Evolutionary conservation across 1,140 invertebrate species (phyloP).

Genomic region (Rhynchophorus ferrugineus): DNA sequence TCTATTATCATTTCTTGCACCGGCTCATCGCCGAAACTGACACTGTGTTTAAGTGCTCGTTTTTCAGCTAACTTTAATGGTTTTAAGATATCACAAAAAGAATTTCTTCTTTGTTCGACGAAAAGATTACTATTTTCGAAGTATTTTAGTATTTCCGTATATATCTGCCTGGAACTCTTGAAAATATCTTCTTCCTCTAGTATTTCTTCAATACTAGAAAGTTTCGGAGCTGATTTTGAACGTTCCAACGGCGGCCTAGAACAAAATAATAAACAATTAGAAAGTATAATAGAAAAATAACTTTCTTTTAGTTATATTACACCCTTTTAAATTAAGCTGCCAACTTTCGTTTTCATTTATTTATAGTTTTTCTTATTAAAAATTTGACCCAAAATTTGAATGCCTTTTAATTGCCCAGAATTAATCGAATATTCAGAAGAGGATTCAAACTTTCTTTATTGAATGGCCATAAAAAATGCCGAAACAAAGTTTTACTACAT

Average conservation of each 20-base stretch:
- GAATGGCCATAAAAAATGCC: no score
- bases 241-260: conserved; percentile 80
- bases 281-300: no score
- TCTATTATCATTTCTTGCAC: not conserved
- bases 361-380: no score
- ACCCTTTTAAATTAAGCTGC: no score
- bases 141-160: conserved; percentile 30
- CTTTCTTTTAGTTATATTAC: no score
- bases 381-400: no score
- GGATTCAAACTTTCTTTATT: no score
- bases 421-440: no score
- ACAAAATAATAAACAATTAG: not conserved
- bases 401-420: no score
- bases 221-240: conserved; percentile 90
- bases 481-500: no score
- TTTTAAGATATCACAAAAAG: not conserved
- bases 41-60: not conserved
- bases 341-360: no score
- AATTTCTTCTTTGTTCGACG: conserved; percentile 24
- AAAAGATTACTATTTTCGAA: conserved; percentile 29
- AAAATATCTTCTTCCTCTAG: conserved; percentile 69
- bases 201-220: conserved; percentile 90
- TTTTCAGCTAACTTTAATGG: not conserved
- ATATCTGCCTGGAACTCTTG: conserved; percentile 21
- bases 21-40: not conserved